A percentile compares a stretch with the other conserved stretches of the same genome.
Conservation (phyloP, 2,113 vertebrate genomes). For the Tychaedon coryphoeus region DNA sequence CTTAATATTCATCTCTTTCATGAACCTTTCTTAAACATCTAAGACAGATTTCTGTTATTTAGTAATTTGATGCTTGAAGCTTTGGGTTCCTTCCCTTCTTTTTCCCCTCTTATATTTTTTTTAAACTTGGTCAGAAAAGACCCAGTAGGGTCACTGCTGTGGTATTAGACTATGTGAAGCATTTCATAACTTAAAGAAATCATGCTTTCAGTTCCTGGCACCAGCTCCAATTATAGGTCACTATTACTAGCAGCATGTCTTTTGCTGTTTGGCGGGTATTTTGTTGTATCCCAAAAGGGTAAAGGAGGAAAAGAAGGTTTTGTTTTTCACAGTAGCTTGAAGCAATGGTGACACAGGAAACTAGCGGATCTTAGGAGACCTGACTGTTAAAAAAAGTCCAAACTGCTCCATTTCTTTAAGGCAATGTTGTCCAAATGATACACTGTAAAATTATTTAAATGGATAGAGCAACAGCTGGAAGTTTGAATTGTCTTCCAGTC, state of each 20-base stretch:
- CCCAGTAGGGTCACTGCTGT: constrained; percentile 43
- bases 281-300: constrained; percentile 50
- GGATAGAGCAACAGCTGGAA: not conserved
- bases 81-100: not conserved
- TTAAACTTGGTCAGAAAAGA: not conserved
- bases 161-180: constrained; percentile 52
- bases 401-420: not conserved
- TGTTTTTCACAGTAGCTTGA: constrained; percentile 62
- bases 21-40: constrained; percentile 62
- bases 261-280: not conserved
- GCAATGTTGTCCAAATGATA: rapidly evolving
- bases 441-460: not conserved
- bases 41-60: constrained; percentile 66
- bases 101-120: not conserved
- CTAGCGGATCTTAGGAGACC: not conserved
- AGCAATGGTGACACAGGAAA: constrained; percentile 27
- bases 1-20: constrained; percentile 71
- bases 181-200: constrained; percentile 67
- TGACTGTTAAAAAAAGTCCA: not conserved
- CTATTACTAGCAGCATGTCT: constrained; percentile 41
- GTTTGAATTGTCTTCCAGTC: not conserved
- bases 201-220: constrained; percentile 56
- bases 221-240: constrained; percentile 30
- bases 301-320: constrained; percentile 59
- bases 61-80: constrained; percentile 51